Base-by-base conservation (phyloP, 2,797 vertebrate species). In the Thalassophryne amazonica region DNA sequence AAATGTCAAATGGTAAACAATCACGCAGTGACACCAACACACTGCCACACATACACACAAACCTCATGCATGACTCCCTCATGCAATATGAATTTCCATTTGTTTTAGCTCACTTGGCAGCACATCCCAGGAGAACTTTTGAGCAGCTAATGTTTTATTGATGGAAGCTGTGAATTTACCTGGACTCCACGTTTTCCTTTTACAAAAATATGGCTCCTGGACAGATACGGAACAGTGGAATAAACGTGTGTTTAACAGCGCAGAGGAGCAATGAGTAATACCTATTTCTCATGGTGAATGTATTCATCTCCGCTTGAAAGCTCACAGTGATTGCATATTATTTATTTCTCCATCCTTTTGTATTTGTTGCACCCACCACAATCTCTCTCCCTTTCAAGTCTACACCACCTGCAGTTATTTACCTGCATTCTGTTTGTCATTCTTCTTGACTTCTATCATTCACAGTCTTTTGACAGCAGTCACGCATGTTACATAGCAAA, bases 1-100 rank as follows among this genome's bases (percentile, higher is more conserved):
- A 84, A 85, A 86, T 85, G 81, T 85, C 81, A 85, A 73, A 74
- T 47, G 31, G 65, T 76, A 78, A 84, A 80, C 76, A 78, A 51
- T 49, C 4, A 22, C 5, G 5, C 4, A 62, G 63, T 58, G 48
- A 47, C 25, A 7, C 11, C 6, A 37, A 75, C 60, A 54, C 37
- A 23, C 57, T 52, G 21, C 22, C 21, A 11, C 31, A 31, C 39
- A 4, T 56, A 31, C 50, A 54, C 48, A 60, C 36, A 45, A 33
- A 37, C 33, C 35, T 61, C 50, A 57, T 59, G 50, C 59, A 38
- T 30, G 22, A 16, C 18, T 3, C 31, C 68, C 56, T 85, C 73
- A 67, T 86, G 52, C 75, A 85, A 81, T 84, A 85, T 86, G 68
- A 82, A 86, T 87, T 81, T 85, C 71, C 71, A 86, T 87, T 87